Evolutionary conservation across 1,140 invertebrate species (phyloP).

Genomic region (Penaeus vannamei): DNA sequence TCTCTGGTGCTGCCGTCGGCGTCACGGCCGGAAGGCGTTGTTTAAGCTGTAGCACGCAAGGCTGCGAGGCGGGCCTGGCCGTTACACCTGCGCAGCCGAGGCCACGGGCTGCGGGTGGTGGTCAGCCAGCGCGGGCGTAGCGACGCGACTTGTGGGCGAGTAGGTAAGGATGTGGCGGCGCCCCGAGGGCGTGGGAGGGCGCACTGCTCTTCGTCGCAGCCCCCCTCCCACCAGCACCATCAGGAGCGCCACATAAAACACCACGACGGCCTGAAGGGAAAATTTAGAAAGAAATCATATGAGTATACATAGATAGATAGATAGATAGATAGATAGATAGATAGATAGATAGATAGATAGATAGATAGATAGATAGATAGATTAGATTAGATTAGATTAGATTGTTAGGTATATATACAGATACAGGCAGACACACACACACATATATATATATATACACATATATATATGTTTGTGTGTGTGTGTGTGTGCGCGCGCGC

Average conservation of each 20-base stretch:
- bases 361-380: too few relatives aligned
- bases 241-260: slow-evolving; percentile 58
- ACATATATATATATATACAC: too few relatives aligned
- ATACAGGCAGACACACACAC: too few relatives aligned
- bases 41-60: not conserved
- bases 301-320: too few relatives aligned
- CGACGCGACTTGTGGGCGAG: slow-evolving; percentile 39
- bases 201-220: not conserved
- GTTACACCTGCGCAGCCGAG: slow-evolving; percentile 47
- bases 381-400: too few relatives aligned
- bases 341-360: too few relatives aligned
- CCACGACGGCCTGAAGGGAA: slow-evolving; percentile 45
- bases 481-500: too few relatives aligned
- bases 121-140: slow-evolving; percentile 49
- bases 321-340: too few relatives aligned
- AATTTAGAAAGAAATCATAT: not conserved
- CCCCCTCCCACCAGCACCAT: slow-evolving; percentile 50
- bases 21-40: not conserved
- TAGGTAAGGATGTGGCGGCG: slow-evolving; percentile 54
- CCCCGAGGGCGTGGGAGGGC: slow-evolving; percentile 29
- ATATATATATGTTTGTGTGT: too few relatives aligned
- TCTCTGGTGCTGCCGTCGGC: too few relatives aligned
- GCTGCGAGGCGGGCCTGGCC: not conserved
- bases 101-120: slow-evolving; percentile 52
- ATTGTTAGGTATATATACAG: too few relatives aligned